Percentiles rank a stretch among this genome's conserved stretches.
phyloP scores from a whole-genome alignment of 2,113 vertebrate species.

The Paratilapia polleni region DNA sequence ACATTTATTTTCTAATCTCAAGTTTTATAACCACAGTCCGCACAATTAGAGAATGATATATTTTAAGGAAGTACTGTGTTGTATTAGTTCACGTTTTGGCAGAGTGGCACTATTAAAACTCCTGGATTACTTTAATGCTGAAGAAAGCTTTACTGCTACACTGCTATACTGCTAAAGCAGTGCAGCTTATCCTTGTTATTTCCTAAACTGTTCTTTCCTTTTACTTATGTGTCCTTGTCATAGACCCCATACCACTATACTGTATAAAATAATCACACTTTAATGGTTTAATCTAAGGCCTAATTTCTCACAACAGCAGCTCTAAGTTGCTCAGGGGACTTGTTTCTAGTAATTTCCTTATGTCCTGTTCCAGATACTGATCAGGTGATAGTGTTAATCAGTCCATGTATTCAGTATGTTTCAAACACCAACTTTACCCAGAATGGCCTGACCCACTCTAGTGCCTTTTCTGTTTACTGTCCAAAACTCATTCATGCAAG shows the following conservation, averaged over 20 bases:
- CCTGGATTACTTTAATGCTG: background rate
- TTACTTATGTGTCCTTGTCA: background rate
- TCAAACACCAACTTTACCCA: constrained; percentile 17
- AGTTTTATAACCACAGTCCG: background rate
- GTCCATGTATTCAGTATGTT: background rate
- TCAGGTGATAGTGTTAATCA: constrained; percentile 29
- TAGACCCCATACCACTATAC: background rate
- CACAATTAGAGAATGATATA: too few species aligned
- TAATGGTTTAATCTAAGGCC: background rate
- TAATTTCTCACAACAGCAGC: background rate
- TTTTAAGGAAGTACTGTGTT: background rate
- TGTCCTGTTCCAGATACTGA: background rate
- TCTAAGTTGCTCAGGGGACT: background rate
- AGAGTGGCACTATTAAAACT: background rate
- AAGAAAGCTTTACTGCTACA: background rate
- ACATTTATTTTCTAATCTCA: background rate
- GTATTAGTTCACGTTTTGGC: background rate
- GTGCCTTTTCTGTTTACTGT: constrained; percentile 41
- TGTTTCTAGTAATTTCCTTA: background rate
- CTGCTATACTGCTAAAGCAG: background rate
- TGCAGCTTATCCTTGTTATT: background rate
- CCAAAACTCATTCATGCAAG: constrained; percentile 44
- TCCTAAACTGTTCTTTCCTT: background rate
- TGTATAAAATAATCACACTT: background rate
- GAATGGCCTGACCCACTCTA: background rate